A percentile compares a stretch with the other conserved stretches of the same genome.
phyloP scores from a whole-genome alignment of 1,140 invertebrate genomes.

The Bemisia tabaci region DNA sequence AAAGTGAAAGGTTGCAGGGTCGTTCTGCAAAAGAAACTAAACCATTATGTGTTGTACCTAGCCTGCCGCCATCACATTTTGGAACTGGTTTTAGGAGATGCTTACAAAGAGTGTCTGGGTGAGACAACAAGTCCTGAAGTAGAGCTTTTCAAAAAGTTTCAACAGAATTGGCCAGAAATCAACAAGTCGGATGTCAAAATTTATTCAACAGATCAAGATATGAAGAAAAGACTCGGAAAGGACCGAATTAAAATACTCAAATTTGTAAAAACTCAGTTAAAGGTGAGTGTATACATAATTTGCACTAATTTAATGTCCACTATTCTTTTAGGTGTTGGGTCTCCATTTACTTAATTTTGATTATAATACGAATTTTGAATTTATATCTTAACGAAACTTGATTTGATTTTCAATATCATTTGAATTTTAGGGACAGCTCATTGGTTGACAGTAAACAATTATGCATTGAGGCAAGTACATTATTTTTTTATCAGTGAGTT shows the following conservation, averaged over 20 bases:
- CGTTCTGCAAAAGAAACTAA: conserved; percentile 3
- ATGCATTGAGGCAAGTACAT: too few relatives aligned
- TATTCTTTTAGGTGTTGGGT: too few relatives aligned
- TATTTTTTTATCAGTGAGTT: too few relatives aligned
- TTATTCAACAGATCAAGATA: conserved; percentile 2
- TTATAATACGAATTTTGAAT: too few relatives aligned
- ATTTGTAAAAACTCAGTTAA: too few relatives aligned
- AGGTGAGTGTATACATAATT: too few relatives aligned
- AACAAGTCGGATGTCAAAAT: background rate
- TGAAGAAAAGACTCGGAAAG: background rate
- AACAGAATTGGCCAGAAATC: conserved; percentile 12
- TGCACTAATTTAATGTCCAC: too few relatives aligned
- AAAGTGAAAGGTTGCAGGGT: conserved; percentile 7
- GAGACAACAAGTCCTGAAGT: conserved; percentile 10
- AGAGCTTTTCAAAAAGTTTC: conserved; percentile 11
- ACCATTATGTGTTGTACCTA: conserved; percentile 5
- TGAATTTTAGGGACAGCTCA: too few relatives aligned
- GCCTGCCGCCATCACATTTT: conserved; percentile 10
- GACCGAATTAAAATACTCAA: background rate
- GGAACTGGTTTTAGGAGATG: conserved; percentile 13
- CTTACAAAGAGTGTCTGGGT: conserved; percentile 5
- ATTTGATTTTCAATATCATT: too few relatives aligned
- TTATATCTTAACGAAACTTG: too few relatives aligned
- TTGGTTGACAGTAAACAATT: too few relatives aligned
- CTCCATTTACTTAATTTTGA: too few relatives aligned